phyloP scores from a whole-genome alignment of 2,888 invertebrate genomes.

The Erannis defoliaria region DNA sequence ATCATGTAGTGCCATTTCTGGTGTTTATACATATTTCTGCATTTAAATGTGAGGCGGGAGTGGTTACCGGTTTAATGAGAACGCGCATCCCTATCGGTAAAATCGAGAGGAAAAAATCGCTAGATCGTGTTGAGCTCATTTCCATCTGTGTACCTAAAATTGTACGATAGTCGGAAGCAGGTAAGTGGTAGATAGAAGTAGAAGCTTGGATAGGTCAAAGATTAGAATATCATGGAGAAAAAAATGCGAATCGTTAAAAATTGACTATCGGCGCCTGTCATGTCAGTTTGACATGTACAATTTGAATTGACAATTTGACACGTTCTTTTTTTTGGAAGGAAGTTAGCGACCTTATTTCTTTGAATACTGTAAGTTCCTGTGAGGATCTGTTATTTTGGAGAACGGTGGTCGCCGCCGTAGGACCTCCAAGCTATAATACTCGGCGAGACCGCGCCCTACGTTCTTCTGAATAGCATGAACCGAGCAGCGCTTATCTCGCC shows the following conservation, averaged over 20 bases:
- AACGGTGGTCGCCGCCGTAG: constrained; percentile 72
- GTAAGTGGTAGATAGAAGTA: constrained; percentile 27
- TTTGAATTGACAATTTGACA: constrained; percentile 8
- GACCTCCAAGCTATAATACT: constrained; percentile 79
- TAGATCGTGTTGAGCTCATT: background rate
- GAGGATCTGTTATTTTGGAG: constrained; percentile 75
- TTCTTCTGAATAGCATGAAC: constrained; percentile 77
- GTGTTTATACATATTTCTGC: background rate
- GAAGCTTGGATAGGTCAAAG: too few species aligned
- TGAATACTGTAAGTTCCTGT: background rate
- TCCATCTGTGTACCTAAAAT: background rate
- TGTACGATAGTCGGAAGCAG: constrained; percentile 2
- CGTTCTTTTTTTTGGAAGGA: background rate
- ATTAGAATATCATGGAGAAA: background rate
- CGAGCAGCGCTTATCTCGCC: constrained; percentile 63
- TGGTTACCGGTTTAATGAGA: background rate
- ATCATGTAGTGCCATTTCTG: constrained; percentile 1
- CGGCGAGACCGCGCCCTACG: constrained; percentile 64
- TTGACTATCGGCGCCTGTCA: constrained; percentile 10
- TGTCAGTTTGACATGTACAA: constrained; percentile 6
- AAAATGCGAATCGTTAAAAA: background rate
- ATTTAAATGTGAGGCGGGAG: constrained; percentile 2
- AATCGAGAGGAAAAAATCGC: constrained; percentile 6
- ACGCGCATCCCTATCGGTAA: constrained; percentile 4
- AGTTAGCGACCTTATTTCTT: background rate